These are phyloP conservation scores for Aphidius ervi DNA, from an alignment of 1,140 invertebrate species.

Conservation along the genomic window DNA sequence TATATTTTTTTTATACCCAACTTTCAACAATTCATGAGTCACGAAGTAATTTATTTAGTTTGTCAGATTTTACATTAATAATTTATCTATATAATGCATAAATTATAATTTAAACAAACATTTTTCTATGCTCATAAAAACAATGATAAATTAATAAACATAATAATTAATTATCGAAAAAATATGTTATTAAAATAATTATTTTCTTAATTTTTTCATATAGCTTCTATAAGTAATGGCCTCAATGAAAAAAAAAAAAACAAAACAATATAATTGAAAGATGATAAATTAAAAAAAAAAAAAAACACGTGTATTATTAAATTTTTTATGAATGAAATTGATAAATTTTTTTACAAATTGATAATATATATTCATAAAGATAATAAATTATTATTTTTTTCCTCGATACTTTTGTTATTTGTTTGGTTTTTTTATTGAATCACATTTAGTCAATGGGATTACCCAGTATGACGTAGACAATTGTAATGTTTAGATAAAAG, in stretches of 20 bases:
- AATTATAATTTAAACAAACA: not conserved
- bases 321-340: too few relatives aligned
- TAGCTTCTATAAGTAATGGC: not conserved
- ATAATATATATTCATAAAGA: too few relatives aligned
- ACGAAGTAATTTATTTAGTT: not conserved
- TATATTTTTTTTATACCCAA: conserved; percentile 9
- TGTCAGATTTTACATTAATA: not conserved
- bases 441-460: too few relatives aligned
- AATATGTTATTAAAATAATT: not conserved
- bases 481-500: not conserved
- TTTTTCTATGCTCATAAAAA: not conserved
- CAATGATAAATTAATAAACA: too few relatives aligned
- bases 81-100: not conserved
- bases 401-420: too few relatives aligned
- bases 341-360: too few relatives aligned
- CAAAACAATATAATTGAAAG: too few relatives aligned
- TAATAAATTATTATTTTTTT: too few relatives aligned
- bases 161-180: not conserved
- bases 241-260: too few relatives aligned
- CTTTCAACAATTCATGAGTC: conserved; percentile 18
- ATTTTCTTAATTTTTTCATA: not conserved
- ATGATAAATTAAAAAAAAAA: too few relatives aligned
- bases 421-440: too few relatives aligned
- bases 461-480: not conserved
- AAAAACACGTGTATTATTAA: too few relatives aligned